Evolutionary conservation across 2,113 vertebrate species (phyloP).

Genomic region (Entomyzon cyanotis): DNA sequence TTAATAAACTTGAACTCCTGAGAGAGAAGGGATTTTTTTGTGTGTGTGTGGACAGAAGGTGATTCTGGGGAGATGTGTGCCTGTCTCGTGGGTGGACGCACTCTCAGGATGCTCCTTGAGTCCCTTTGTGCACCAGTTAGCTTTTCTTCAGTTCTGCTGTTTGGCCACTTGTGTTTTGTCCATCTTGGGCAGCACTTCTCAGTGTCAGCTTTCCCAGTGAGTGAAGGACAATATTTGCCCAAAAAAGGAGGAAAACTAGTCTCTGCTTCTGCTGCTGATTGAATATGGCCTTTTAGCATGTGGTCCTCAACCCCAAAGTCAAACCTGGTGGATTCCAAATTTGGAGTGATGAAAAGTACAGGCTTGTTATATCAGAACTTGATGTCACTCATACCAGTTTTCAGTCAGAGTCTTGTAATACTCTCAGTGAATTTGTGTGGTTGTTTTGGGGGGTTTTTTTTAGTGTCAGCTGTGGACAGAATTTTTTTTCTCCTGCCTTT

Average conservation of each 20-base stretch:
- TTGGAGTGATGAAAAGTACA: neutral
- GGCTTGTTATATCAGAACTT: neutral
- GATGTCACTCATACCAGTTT: neutral
- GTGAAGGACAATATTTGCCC: neutral
- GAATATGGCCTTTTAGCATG: neutral
- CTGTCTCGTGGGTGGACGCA: neutral
- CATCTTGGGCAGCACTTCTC: neutral
- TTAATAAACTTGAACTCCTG: neutral
- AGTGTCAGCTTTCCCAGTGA: neutral
- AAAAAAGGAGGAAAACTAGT: neutral
- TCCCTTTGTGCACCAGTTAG: neutral
- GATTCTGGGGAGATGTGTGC: neutral
- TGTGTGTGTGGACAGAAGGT: neutral
- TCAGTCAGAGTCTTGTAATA: neutral
- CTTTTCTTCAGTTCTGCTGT: neutral
- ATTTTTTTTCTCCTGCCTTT: neutral
- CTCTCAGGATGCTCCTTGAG: accelerated
- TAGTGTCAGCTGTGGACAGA: neutral
- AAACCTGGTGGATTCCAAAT: neutral
- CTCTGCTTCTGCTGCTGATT: neutral
- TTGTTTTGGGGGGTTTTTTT: neutral
- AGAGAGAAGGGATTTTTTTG: neutral
- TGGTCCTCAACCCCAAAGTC: neutral
- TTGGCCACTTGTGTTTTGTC: neutral
- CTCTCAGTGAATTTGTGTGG: neutral